phyloP scores from a whole-genome alignment of 2,113 vertebrate species.

The Heliornis fulica region DNA sequence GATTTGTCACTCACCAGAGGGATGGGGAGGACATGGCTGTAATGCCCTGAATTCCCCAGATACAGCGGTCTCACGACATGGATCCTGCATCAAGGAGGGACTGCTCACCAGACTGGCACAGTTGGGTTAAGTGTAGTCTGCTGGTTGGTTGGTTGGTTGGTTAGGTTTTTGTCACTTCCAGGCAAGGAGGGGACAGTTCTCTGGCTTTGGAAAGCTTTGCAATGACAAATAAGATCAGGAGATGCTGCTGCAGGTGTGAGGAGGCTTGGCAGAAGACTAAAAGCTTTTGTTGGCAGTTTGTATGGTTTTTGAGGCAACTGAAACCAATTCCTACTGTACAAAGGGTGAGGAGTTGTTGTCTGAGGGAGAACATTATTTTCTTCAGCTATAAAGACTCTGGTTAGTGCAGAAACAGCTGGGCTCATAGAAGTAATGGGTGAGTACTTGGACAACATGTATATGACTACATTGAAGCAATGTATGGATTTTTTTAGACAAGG shows the following conservation, averaged over 20 bases:
- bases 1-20: not conserved
- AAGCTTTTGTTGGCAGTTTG: not conserved
- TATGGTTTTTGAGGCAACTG: not conserved
- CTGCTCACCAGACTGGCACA: not conserved
- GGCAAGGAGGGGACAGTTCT: not conserved
- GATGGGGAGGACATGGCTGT: not conserved
- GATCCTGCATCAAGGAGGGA: not conserved
- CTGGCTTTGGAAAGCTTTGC: not conserved
- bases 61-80: rapidly evolving
- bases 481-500: not conserved
- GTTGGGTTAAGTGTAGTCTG: not conserved
- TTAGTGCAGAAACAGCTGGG: not conserved
- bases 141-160: too few relatives aligned
- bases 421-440: not conserved
- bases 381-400: not conserved
- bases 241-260: not conserved
- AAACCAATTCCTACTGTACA: not conserved
- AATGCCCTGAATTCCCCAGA: rapidly evolving
- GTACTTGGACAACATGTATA: not conserved
- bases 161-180: not conserved
- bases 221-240: not conserved
- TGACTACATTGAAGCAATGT: not conserved
- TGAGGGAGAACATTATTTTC: not conserved
- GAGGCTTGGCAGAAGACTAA: not conserved
- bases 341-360: not conserved